A percentile compares a stretch with the other conserved stretches of the same genome.
phyloP scores from a whole-genome alignment of 35 echinoderm and acorn worm genomes.

The Ophiothrix spiculata region DNA sequence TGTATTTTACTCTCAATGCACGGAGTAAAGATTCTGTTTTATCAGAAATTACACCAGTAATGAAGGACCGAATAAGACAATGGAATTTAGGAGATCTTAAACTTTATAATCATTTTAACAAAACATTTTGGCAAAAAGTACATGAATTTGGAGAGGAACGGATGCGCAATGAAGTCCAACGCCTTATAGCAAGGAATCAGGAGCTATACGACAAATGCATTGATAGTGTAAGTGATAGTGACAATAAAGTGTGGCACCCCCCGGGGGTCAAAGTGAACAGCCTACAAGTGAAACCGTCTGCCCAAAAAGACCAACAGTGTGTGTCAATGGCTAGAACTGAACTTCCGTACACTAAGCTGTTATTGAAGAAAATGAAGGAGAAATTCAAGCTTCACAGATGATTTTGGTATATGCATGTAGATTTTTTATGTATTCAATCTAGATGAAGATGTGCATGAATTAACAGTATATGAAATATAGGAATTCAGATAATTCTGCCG shows the following conservation, averaged over 20 bases:
- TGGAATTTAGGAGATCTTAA: constrained; percentile 73
- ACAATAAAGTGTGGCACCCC: constrained; percentile 60
- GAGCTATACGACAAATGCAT: constrained; percentile 40
- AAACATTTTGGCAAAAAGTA: constrained; percentile 69
- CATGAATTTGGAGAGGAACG: constrained; percentile 52
- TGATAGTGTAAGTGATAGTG: constrained; percentile 4
- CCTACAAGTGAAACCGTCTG: constrained; percentile 28
- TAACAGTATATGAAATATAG: no score
- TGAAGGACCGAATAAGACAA: background rate
- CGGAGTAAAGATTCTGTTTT: constrained; percentile 46
- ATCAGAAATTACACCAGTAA: background rate
- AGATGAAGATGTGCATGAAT: no score
- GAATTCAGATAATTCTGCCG: no score
- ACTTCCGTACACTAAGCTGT: constrained; percentile 28
- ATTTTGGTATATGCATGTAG: no score
- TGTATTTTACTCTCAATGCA: constrained; percentile 63
- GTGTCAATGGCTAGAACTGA: constrained; percentile 24
- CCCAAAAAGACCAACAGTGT: constrained; percentile 14
- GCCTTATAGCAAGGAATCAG: constrained; percentile 28
- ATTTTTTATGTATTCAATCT: no score
- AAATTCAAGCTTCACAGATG: no score
- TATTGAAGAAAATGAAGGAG: no score
- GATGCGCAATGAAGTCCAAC: constrained; percentile 46
- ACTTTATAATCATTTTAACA: constrained; percentile 69
- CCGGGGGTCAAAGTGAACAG: constrained; percentile 50